These are phyloP conservation scores for Apostichopus leukothele DNA, from an alignment of 53 echinoderm and acorn worm genomes.

Conservation along the genomic window DNA sequence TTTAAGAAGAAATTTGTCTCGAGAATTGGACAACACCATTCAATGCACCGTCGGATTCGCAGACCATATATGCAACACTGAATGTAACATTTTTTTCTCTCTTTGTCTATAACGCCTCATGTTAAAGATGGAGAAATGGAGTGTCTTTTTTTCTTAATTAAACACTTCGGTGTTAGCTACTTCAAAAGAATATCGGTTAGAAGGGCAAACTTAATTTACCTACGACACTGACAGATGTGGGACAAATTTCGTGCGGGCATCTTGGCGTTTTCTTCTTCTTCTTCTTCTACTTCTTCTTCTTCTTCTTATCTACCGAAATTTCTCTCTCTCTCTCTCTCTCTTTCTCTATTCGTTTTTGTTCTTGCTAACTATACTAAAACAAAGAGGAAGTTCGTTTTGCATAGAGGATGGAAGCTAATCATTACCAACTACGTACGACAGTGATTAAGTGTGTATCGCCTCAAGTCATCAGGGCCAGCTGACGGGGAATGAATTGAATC, in stretches of 20 bases:
- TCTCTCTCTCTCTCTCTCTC: too few relatives aligned
- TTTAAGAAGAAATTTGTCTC: too few relatives aligned
- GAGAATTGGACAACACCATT: too few relatives aligned
- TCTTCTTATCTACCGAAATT: too few relatives aligned
- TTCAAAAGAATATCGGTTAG: neutral
- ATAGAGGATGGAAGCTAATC: neutral
- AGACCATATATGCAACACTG: too few relatives aligned
- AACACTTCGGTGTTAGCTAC: neutral
- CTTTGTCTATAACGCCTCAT: too few relatives aligned
- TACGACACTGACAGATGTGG: slow-evolving; percentile 5
- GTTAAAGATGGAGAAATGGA: too few relatives aligned
- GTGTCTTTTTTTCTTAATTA: neutral
- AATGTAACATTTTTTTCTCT: too few relatives aligned
- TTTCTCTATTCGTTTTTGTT: too few relatives aligned
- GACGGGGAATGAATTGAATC: slow-evolving; percentile 11
- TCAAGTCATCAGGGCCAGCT: neutral
- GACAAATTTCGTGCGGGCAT: neutral
- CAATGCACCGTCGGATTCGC: too few relatives aligned
- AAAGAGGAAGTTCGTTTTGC: neutral
- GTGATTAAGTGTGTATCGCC: slow-evolving; percentile 4
- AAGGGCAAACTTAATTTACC: neutral
- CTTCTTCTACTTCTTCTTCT: neutral
- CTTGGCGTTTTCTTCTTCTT: neutral
- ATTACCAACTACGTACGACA: neutral
- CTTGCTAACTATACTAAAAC: neutral